Evolutionary conservation across 2,113 vertebrate genomes (phyloP), one percentile per base, ranked within the genome.

Genomic region (Australoheros scitulus): DNA sequence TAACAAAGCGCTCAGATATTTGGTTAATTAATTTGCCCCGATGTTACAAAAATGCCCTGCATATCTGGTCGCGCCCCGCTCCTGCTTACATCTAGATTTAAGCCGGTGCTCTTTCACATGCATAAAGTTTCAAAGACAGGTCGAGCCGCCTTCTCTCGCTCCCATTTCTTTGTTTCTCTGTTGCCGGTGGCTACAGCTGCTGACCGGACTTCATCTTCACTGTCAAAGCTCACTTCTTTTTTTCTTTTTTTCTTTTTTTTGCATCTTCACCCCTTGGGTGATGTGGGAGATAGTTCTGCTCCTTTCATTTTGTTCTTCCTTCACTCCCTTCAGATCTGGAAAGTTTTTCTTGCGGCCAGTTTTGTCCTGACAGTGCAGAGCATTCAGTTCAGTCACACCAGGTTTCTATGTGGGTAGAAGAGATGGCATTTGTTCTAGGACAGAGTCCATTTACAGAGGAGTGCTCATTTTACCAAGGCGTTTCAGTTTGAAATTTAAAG

Each of bases 1-100:
- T 88, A 88, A 82, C 83, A 87, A 86, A 85, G 75, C 13, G 5
- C 64, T 78, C 56, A 76, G 79, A 91, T 88, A 90, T 89, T 91
- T 74, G 75, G 76, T 78, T 92, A 92, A 92, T 92, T 92, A 85
- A 93, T 91, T 90, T 80, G 47, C 79, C 74, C 78, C 10, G 7
- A 75, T 24, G 10, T 86, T 63, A 70, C 7, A 4, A 80, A 81
- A 87, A 87, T n/a, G 36, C 41, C 64, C 84, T 1, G 13, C 43
- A 2, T 75, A 77, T 72, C 7, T 22, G 80, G 56, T 17, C 1
- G n/a, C 68, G n/a, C 76, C n/a, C 72, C 5, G n/a, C 56, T 32
- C 32, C 29, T 4, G 61, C 26, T 82, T 17, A 24, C 2, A 14
- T 41, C 77, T 80, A 10, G 7, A 64, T 77, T 43, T 29, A 80